phyloP scores from a whole-genome alignment of 2,888 invertebrate genomes.

The Ptilodon capucinus region DNA sequence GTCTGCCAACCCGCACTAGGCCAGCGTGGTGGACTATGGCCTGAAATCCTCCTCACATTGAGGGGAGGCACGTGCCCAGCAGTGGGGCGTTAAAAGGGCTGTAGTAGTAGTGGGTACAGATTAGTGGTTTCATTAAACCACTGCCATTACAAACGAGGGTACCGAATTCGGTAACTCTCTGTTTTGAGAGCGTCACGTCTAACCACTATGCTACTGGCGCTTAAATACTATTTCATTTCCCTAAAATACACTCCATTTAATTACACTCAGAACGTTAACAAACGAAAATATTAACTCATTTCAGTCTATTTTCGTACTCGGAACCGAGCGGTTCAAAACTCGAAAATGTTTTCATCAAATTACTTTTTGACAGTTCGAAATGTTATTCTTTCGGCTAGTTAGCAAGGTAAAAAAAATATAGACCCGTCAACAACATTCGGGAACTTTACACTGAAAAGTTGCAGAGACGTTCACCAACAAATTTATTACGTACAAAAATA shows the following conservation, averaged over 20 bases:
- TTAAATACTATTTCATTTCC: no score
- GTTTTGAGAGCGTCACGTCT: no score
- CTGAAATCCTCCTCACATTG: no score
- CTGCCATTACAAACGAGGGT: no score
- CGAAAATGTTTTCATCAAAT: slow-evolving; percentile 50
- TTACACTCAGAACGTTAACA: background rate
- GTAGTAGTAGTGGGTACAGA: no score
- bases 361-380: slow-evolving; percentile 64
- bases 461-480: slow-evolving; percentile 50
- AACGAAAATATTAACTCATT: slow-evolving; percentile 5
- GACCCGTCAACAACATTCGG: slow-evolving; percentile 55
- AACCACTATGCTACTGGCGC: no score
- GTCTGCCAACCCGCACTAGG: no score
- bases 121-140: no score
- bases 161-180: no score
- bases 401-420: slow-evolving; percentile 63
- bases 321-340: slow-evolving; percentile 41
- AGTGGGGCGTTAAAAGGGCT: no score
- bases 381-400: slow-evolving; percentile 65
- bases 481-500: slow-evolving; percentile 65
- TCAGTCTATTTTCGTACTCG: slow-evolving; percentile 35
- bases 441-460: slow-evolving; percentile 74
- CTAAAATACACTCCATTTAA: background rate
- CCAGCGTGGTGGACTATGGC: no score
- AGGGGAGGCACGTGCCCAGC: no score